Evolutionary conservation across 1,140 invertebrate genomes (phyloP).

Genomic region (Goniozus legneri): DNA sequence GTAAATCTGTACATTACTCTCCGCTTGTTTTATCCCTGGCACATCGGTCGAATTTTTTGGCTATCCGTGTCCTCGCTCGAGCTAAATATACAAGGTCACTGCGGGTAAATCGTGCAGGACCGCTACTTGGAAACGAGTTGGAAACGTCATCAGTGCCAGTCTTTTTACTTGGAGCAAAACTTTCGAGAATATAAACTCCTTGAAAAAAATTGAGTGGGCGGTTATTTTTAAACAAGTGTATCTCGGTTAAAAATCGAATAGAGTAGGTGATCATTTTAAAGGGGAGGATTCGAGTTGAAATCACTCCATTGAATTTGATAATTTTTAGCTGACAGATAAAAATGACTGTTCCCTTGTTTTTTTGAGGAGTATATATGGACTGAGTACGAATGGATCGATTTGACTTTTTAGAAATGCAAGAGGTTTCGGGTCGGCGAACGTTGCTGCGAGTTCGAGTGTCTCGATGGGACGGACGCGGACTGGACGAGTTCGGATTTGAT

Average conservation of each 20-base stretch:
- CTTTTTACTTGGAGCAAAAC: too few species aligned
- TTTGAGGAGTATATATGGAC: too few species aligned
- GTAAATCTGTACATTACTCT: conserved; percentile 30
- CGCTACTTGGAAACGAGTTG: neutral
- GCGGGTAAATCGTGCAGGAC: conserved; percentile 3
- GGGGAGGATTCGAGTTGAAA: too few species aligned
- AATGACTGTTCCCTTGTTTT: too few species aligned
- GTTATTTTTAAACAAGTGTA: too few species aligned
- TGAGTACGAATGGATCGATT: conserved; percentile 14
- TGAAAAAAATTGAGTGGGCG: too few species aligned
- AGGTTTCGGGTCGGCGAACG: conserved; percentile 70
- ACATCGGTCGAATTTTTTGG: neutral
- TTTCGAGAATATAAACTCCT: too few species aligned
- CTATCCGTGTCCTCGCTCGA: neutral
- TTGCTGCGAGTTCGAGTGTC: conserved; percentile 74
- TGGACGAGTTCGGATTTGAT: conserved; percentile 37
- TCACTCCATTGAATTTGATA: too few species aligned
- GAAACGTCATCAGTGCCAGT: too few species aligned
- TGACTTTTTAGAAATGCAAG: conserved; percentile 64
- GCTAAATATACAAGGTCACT: conserved; percentile 5
- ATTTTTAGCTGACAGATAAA: too few species aligned
- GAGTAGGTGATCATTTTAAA: too few species aligned
- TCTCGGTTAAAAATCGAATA: too few species aligned
- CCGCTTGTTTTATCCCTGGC: neutral
- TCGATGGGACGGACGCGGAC: conserved; percentile 54